Conservation (phyloP, 2,113 vertebrate species). For the Petroica traversi region DNA sequence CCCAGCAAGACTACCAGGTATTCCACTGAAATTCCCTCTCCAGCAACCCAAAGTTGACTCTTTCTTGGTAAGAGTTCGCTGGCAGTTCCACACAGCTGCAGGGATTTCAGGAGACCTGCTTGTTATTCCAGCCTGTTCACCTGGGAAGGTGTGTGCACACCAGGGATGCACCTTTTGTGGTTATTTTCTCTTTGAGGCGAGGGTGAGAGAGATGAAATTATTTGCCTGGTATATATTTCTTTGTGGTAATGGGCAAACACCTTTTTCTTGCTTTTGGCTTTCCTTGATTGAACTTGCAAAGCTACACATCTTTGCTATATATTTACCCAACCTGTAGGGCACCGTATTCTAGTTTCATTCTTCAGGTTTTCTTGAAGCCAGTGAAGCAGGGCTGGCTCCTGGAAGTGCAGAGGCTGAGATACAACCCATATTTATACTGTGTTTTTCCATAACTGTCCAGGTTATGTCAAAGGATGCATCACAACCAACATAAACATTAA, state of each 20-base stretch:
- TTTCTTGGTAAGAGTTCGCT: background rate
- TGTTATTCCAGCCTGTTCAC: background rate
- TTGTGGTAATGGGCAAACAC: background rate
- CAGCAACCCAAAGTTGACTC: background rate
- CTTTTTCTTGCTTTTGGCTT: constrained; percentile 13
- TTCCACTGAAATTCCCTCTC: background rate
- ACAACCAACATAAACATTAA: background rate
- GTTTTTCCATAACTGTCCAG: background rate
- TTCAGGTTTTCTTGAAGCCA: background rate
- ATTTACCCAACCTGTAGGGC: constrained; percentile 18
- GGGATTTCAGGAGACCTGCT: background rate
- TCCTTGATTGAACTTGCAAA: background rate
- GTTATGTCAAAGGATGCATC: background rate
- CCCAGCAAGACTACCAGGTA: background rate
- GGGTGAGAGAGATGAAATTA: background rate
- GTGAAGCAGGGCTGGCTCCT: background rate
- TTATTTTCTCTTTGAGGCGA: background rate
- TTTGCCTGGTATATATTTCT: constrained; percentile 13
- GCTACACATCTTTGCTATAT: background rate
- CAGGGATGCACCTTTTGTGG: background rate
- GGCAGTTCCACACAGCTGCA: background rate
- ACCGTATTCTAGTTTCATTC: background rate
- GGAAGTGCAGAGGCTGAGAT: background rate
- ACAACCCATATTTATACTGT: background rate
- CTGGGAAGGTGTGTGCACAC: background rate